phyloP scores from a whole-genome alignment of 53 echinoderm and acorn worm species.

The Hippasteria phrygiana region DNA sequence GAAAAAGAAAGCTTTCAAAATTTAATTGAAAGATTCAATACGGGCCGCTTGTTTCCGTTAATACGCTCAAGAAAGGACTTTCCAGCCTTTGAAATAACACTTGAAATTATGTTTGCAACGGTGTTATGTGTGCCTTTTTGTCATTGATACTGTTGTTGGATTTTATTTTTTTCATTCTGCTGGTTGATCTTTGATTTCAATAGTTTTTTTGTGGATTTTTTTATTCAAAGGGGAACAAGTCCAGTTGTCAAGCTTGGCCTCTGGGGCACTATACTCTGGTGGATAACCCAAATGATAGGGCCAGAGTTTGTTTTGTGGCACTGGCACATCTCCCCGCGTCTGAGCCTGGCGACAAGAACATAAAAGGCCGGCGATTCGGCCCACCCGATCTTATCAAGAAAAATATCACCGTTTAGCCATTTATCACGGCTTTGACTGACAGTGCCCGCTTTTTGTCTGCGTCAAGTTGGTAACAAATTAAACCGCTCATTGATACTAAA shows the following conservation, averaged over 20 bases:
- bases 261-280: slow-evolving; percentile 21
- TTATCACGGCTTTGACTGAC: slow-evolving; percentile 60
- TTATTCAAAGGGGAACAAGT: not conserved
- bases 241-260: not conserved
- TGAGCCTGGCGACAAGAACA: slow-evolving; percentile 38
- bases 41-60: not conserved
- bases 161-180: not conserved
- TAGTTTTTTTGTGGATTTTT: not conserved
- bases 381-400: slow-evolving; percentile 32
- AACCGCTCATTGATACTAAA: slow-evolving; percentile 57
- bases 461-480: slow-evolving; percentile 68
- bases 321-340: not conserved
- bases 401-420: slow-evolving; percentile 46
- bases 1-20: not conserved
- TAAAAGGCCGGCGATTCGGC: slow-evolving; percentile 33
- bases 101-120: not conserved
- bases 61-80: not conserved
- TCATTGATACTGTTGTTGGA: not conserved
- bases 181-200: not conserved
- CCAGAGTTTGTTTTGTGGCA: slow-evolving; percentile 19
- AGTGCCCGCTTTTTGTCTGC: slow-evolving; percentile 59
- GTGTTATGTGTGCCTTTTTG: not conserved
- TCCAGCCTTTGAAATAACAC: not conserved
- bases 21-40: not conserved
- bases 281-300: slow-evolving; percentile 58